Evolutionary conservation across 37 sponge, comb jelly and placozoan species (phyloP).

Genomic region (Ephydatia muelleri): DNA sequence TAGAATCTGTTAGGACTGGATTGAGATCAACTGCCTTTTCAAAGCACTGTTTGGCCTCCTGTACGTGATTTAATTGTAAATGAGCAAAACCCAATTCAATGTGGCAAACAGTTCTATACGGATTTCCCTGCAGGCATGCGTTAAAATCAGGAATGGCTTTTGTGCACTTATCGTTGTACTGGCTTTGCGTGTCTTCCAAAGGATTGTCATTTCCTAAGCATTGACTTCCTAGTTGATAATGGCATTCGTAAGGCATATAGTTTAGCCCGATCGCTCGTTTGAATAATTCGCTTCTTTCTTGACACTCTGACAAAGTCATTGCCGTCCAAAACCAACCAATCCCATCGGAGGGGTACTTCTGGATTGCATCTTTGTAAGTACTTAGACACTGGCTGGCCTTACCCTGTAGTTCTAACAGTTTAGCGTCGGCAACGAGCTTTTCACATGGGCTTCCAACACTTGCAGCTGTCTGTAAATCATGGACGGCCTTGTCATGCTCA

Average conservation of each 20-base stretch:
- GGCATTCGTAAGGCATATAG: background rate
- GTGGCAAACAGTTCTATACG: background rate
- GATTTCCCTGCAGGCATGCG: background rate
- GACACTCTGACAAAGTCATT: background rate
- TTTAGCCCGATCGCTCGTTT: background rate
- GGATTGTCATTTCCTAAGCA: background rate
- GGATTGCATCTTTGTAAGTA: background rate
- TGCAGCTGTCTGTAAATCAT: background rate
- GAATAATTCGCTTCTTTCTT: background rate
- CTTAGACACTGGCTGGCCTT: background rate
- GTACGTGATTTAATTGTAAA: background rate
- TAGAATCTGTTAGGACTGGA: background rate
- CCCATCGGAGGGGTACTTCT: background rate
- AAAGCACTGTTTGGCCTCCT: background rate
- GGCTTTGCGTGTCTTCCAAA: background rate
- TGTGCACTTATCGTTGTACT: background rate
- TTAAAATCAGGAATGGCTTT: background rate
- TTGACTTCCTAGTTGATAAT: background rate
- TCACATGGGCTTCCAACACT: background rate
- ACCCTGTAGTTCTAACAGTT: background rate
- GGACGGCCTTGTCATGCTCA: background rate
- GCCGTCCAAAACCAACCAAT: background rate
- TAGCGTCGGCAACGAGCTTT: background rate
- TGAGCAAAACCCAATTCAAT: background rate
- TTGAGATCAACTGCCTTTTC: background rate